These are phyloP conservation scores for Naja naja DNA, from an alignment of 2,113 vertebrate genomes.

Conservation along the genomic window DNA sequence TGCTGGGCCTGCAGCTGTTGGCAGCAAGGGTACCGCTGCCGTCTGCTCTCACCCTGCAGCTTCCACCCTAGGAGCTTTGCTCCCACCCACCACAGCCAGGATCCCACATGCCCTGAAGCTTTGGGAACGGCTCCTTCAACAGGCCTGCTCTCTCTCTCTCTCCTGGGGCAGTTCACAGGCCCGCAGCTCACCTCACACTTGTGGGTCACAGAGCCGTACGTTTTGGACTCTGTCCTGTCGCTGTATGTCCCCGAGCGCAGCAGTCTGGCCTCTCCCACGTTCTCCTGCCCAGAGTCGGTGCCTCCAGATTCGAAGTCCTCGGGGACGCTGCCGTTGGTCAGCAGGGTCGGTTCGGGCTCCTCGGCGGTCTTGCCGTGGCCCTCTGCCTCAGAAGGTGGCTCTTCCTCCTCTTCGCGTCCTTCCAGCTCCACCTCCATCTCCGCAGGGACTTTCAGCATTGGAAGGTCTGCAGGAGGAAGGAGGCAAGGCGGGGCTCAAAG, in stretches of 20 bases:
- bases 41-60: background rate
- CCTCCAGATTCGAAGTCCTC: constrained; percentile 68
- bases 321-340: constrained; percentile 45
- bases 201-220: constrained; percentile 91
- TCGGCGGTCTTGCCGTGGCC: background rate
- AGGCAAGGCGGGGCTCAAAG: fast-evolving
- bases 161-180: too few species aligned
- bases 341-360: constrained; percentile 41
- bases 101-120: background rate
- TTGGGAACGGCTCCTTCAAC: background rate
- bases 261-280: constrained; percentile 54
- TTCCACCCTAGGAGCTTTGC: background rate
- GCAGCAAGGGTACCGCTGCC: background rate
- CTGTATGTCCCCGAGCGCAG: constrained; percentile 71
- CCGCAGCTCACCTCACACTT: constrained; percentile 85
- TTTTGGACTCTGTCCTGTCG: constrained; percentile 86
- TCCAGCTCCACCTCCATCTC: constrained; percentile 62
- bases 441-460: background rate
- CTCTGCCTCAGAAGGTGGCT: constrained; percentile 31
- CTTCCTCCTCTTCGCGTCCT: constrained; percentile 49
- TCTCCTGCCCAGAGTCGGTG: constrained; percentile 69
- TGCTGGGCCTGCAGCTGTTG: background rate
- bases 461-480: background rate
- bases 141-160: too few species aligned
- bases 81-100: background rate